Base-by-base conservation (phyloP, 2,888 invertebrate species). In the Xiphydria camelus region DNA sequence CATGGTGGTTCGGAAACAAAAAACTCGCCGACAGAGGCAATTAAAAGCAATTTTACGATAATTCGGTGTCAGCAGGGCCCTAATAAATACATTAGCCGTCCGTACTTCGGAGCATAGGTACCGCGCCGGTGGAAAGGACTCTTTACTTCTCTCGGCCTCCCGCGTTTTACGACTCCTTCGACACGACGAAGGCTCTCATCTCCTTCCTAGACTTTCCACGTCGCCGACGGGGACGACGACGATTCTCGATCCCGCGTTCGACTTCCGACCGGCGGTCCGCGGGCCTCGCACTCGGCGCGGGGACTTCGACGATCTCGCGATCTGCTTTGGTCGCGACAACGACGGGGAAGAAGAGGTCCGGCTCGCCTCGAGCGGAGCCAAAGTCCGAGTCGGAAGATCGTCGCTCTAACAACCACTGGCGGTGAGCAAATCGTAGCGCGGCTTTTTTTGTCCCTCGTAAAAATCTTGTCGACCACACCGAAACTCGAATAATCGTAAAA, bases 391-490 rank as follows among this genome's bases (percentile, higher is more conserved):
- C n/a, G 51, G 53, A 57, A 62, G 45, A 64, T 64, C 61, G 66
- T 64, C 61, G 58, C 57, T n/a, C n/a, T 66, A 66, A 64, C 54
- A 59, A 64, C 60, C 61, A 55, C 55, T 62, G 55, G 55, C 55
- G 59, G 52, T 55, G 60, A 56, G 48, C 56, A 61, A 59, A 60
- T 63, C 59, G 59, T 55, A 49, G 51, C 55, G 52, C 57, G 53
- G 55, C 52, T 51, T 60, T 61, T 65, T 64, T 18, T 55, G 65
- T 65, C 56, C 59, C 60, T 64, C 64, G 60, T 64, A 64, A 65
- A 64, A 65, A 54, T 65, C 55, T 57, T 55, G 42, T 45, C 55
- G 57, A 58, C 56, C 57, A 57, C 64, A 57, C 54, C 49, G 57
- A 46, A 17, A 54, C 59, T 49, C 45, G 57, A 58, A 64, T 62